Base-by-base conservation (phyloP, 2,888 invertebrate species). In the Drymonia ruficornis region DNA sequence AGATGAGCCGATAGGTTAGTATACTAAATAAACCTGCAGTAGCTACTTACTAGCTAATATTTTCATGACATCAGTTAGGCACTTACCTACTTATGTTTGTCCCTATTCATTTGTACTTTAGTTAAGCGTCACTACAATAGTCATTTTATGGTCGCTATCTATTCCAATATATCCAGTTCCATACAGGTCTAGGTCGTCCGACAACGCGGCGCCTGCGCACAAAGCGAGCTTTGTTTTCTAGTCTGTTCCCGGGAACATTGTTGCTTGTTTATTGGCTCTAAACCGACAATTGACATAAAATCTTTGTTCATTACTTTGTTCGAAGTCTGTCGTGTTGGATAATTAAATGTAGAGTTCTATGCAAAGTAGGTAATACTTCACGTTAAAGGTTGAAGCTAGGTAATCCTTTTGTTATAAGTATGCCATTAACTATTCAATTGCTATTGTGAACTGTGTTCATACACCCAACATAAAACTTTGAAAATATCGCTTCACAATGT, bases 191-290 rank as follows among this genome's bases (percentile, higher is more conserved):
- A 61, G 61, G 61, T 58, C 61, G 59, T 31, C 62, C 68, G 67
- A 76, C 75, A 73, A 67, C 61, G 57, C 63, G 59, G 60, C 63
- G 73, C 67, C 70, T 52, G 62, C 66, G 49, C 56, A 72, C 69
- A 69, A 72, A 62, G 59, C 44, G 44, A 42, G 50, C 62, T 50
- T 64, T 72, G 69, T 78, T 73, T 64, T 58, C 66, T 72, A 64
- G 67, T 70, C 65, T 56, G 65, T 71, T 70, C 63, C 59, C 63
- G 73, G 53, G 43, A 58, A 77, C 76, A 72, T 72, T 72, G 76
- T 76, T 72, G 65, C 61, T 67, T 49, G 65, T 73, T 76, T 78
- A 76, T 72, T 61, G 52, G 51, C 49, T 50, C 44, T 67, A 49
- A 55, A 59, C 61, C 38, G 44, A 55, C 54, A 62, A 67, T 67